Evolutionary conservation across 2,888 invertebrate genomes (phyloP), one percentile per base, ranked within the genome.

Genomic region (Magallana nippona): DNA sequence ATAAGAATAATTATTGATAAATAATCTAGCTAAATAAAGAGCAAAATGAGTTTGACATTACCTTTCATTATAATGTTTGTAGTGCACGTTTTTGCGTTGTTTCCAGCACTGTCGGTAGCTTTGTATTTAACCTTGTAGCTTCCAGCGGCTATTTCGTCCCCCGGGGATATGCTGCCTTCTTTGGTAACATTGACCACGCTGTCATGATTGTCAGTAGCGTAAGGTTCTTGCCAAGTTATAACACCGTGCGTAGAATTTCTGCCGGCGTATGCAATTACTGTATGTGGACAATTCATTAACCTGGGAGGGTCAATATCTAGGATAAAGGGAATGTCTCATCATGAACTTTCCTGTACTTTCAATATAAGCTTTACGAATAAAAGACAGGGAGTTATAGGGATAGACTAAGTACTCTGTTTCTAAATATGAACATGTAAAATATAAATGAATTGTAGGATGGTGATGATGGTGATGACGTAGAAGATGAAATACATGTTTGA

Each of bases 31-130:
- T 55, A 19, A 55, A 17, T 55, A 2, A 71, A n/a, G 13, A 22
- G 5, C 19, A 10, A 27, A 27, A 15, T 82, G 3, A 2, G n/a
- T 77, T 55, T 15, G n/a, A 10, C 8, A 11, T 60, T 44, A 88
- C 89, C 86, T 86, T 88, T 89, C 10, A 89, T 82, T 10, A 88
- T 81, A 8, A 89, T 60, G n/a, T 87, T 85, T 55, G 88, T 87
- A 32, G 63, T 60, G 63, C 89, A 89, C 0, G 15, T 19, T 17
- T n/a, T 56, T 2, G 88, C 89, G 15, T 86, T 83, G 79, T 89
- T 89, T 11, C 84, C 85, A 2, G 78, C 83, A 1, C 2, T 58
- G 63, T 89, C 89, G 5, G 32, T 77, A 1, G 88, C 87, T 27
- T 55, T 77, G 71, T 88, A 89, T 2, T 22, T 71, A 11, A 88